phyloP scores from a whole-genome alignment of 2,113 vertebrate genomes.

The Microtus richardsoni region DNA sequence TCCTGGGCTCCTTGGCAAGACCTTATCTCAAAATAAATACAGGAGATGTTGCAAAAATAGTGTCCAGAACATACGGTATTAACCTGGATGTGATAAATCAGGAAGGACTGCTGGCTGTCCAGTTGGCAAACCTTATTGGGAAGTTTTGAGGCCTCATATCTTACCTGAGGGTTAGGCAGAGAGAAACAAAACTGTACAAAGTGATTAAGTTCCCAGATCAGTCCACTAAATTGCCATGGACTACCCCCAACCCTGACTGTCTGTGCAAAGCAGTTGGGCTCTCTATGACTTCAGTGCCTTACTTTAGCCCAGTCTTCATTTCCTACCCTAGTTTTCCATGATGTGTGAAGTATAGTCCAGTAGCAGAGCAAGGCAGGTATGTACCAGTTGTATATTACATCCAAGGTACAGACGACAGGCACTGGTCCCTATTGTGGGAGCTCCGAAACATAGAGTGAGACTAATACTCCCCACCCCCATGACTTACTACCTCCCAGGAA shows the following conservation, averaged over 20 bases:
- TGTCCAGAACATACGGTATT: not conserved
- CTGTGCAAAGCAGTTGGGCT: not conserved
- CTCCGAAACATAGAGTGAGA: not conserved
- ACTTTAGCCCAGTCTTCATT: not conserved
- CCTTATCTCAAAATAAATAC: not conserved
- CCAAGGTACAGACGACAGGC: not conserved
- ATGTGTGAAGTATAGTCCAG: not conserved
- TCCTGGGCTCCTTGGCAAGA: not conserved
- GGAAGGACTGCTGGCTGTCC: not conserved
- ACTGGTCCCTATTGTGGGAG: not conserved
- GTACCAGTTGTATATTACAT: not conserved
- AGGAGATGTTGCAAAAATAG: not conserved
- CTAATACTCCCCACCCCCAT: not conserved
- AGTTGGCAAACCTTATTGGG: not conserved
- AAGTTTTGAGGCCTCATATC: not conserved
- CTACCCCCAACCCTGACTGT: not conserved
- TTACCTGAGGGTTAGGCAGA: not conserved
- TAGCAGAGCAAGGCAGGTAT: not conserved
- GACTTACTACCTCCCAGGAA: not conserved
- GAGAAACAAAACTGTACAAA: not conserved
- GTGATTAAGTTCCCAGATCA: conserved; percentile 7
- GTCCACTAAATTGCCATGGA: not conserved
- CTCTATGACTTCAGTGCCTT: not conserved
- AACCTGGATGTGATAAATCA: not conserved
- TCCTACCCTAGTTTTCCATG: not conserved